These are phyloP conservation scores for Agelastica alni DNA, from an alignment of 2,888 invertebrate species.

Conservation along the genomic window DNA sequence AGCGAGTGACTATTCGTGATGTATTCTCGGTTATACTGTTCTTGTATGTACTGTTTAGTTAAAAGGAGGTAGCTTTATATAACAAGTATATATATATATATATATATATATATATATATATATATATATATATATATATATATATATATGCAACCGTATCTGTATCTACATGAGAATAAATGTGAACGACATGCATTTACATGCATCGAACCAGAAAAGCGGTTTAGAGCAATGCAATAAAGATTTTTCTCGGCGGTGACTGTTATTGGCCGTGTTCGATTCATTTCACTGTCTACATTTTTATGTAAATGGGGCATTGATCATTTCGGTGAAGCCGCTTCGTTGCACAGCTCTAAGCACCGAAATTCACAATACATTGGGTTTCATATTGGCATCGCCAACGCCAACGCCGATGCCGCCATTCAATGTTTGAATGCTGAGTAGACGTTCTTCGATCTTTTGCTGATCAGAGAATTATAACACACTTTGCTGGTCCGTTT, in stretches of 20 bases:
- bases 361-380: conserved; percentile 46
- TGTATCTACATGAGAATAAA: neutral
- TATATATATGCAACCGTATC: neutral
- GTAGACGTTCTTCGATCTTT: conserved; percentile 21
- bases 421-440: conserved; percentile 35
- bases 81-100: no score
- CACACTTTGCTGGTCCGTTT: no score
- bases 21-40: no score
- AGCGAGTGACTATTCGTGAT: no score
- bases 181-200: conserved; percentile 15
- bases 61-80: no score
- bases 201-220: conserved; percentile 18
- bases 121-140: no score
- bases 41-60: no score
- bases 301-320: conserved; percentile 48
- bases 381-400: conserved; percentile 35
- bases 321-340: conserved; percentile 41
- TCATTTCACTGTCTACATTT: conserved; percentile 44
- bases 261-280: conserved; percentile 44
- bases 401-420: conserved; percentile 28
- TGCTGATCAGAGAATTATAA: neutral
- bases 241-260: conserved; percentile 29
- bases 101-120: no score
- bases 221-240: conserved; percentile 22
- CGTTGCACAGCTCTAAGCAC: conserved; percentile 44